Evolutionary conservation across 1,140 invertebrate species (phyloP).

Genomic region (Drosophila nasuta): DNA sequence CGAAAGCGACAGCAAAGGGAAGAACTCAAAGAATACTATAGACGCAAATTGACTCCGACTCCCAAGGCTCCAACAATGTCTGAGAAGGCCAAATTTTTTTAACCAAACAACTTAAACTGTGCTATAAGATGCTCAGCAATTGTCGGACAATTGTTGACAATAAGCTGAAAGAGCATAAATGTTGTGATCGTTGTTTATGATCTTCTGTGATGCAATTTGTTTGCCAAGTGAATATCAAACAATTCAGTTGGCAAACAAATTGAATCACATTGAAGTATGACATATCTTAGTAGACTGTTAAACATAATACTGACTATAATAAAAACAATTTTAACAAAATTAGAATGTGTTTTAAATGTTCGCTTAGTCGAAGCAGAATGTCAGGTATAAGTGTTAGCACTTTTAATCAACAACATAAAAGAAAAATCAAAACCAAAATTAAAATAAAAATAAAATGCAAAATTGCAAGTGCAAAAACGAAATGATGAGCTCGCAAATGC

Average conservation of each 20-base stretch:
- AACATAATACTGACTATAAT: not conserved
- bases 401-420: not conserved
- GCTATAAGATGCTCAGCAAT: conserved; percentile 24
- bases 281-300: conserved; percentile 10
- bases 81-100: not conserved
- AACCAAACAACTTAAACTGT: not conserved
- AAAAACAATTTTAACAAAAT: conserved; percentile 5
- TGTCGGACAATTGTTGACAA: conserved; percentile 22
- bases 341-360: not conserved
- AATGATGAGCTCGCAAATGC: not conserved
- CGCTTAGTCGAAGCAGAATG: not conserved
- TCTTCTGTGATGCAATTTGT: conserved; percentile 14
- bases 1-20: conserved; percentile 1
- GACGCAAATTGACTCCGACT: not conserved
- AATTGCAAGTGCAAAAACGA: conserved; percentile 45
- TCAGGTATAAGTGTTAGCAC: not conserved
- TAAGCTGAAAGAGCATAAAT: not conserved
- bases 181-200: conserved; percentile 1
- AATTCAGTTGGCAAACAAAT: conserved; percentile 6
- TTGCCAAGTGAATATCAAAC: not conserved
- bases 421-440: not conserved
- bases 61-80: no score
- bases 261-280: conserved; percentile 14
- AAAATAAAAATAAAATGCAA: conserved; percentile 11
- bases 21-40: conserved; percentile 32